Evolutionary conservation across 2,113 vertebrate genomes (phyloP), one percentile per base, ranked within the genome.

Genomic region (Gobio gobio): DNA sequence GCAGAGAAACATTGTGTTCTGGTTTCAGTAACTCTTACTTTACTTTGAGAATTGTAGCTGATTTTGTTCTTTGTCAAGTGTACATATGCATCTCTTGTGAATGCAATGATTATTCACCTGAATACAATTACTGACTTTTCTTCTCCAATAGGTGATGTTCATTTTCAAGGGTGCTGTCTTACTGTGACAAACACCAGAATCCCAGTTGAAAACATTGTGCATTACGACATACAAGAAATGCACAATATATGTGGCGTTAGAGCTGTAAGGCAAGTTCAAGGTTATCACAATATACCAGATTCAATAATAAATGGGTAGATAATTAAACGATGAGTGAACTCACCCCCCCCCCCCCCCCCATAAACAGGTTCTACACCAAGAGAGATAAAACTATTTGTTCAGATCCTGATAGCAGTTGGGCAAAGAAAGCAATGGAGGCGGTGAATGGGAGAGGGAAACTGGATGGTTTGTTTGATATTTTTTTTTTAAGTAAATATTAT

Each of bases 321-420:
- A 12, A 45, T 47, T 73, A 24, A 1, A 1, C n/a, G n/a, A n/a
- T n/a, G n/a, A n/a, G n/a, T n/a, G n/a, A n/a, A n/a, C 29, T 2
- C 29, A 1, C 29, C 29, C 29, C 29, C 29, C 29, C 29, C 29
- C 29, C 29, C 1, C 29, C 29, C 29, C 29, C 29, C 16, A 12
- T 77, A 61, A 20, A 63, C 82, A 90, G 90, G 43, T 89, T 91
- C 14, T 1, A 0, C 0, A 83, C 84, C 3, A 10, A 0, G 2
- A 78, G 10, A 13, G 7, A 29, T 2, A 83, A 3, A 12, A 12
- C 0, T 3, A 33, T 90, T n/a, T 91, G 90, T 36, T 87, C 85
- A 49, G 51, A 87, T 75, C 89, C 90, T 49, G 16, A 63, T 0
- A 36, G 6, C 0, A 0, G 0, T 2, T 89, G 89, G 89, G 43